Conservation (phyloP, 2,888 invertebrate genomes). For the Aleiodes testaceus region DNA sequence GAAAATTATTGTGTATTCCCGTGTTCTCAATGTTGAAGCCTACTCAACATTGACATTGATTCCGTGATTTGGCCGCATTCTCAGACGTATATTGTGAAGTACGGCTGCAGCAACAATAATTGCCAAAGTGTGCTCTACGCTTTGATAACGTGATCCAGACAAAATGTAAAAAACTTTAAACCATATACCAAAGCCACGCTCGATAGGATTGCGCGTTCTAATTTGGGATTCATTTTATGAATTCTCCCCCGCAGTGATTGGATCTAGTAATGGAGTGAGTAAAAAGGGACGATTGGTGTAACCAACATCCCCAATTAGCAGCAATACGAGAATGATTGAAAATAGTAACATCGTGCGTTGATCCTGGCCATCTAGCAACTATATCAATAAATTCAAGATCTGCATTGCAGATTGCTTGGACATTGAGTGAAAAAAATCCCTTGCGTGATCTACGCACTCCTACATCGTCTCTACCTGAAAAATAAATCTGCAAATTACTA, state of each 20-base stretch:
- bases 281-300: slow-evolving; percentile 52
- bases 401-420: slow-evolving; percentile 52
- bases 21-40: too few species aligned
- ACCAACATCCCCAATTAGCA: slow-evolving; percentile 56
- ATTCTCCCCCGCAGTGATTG: slow-evolving; percentile 46
- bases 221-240: slow-evolving; percentile 55
- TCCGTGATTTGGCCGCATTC: too few species aligned
- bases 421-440: slow-evolving; percentile 55
- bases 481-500: too few species aligned
- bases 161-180: slow-evolving; percentile 47
- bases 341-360: slow-evolving; percentile 56
- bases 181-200: slow-evolving; percentile 54
- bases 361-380: slow-evolving; percentile 60
- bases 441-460: slow-evolving; percentile 54
- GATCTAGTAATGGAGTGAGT: slow-evolving; percentile 54
- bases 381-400: slow-evolving; percentile 50
- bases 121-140: slow-evolving; percentile 32
- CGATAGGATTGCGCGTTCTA: slow-evolving; percentile 52
- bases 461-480: slow-evolving; percentile 49
- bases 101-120: slow-evolving; percentile 49
- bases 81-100: slow-evolving; percentile 34
- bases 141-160: slow-evolving; percentile 32
- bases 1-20: too few species aligned
- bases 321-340: slow-evolving; percentile 52
- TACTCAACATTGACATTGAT: too few species aligned